Evolutionary conservation across 2,797 vertebrate genomes (phyloP).

Genomic region (Pachyuromys duprasi): DNA sequence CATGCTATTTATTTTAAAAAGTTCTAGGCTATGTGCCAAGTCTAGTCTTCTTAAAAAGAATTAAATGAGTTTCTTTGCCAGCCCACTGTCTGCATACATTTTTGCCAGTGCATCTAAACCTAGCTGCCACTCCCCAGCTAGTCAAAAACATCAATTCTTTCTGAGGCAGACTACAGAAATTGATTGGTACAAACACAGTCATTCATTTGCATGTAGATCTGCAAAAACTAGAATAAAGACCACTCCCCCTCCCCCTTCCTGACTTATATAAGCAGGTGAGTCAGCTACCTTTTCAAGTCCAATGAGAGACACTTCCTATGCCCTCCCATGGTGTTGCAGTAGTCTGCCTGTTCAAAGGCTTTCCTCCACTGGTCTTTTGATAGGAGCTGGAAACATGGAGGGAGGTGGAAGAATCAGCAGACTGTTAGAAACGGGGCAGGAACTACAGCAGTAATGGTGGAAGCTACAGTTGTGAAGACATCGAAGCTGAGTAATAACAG

Average conservation of each 20-base stretch:
- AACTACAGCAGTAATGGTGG: no score
- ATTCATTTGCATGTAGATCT: background rate
- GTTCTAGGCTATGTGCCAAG: background rate
- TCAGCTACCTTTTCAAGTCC: background rate
- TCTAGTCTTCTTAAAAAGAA: background rate
- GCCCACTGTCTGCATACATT: background rate
- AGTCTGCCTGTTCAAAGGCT: background rate
- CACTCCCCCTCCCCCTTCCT: background rate
- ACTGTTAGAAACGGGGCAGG: no score
- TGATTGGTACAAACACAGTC: background rate
- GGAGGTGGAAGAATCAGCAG: background rate
- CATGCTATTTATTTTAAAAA: background rate
- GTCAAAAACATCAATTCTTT: background rate
- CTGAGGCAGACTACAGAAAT: background rate
- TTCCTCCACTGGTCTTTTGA: background rate
- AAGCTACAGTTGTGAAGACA: background rate
- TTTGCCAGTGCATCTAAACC: background rate
- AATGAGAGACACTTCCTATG: background rate
- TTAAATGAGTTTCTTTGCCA: background rate
- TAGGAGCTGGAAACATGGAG: background rate
- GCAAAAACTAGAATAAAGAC: background rate
- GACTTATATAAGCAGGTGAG: background rate
- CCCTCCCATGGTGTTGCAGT: accelerated
- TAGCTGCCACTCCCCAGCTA: background rate
- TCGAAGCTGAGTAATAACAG: background rate